phyloP scores from a whole-genome alignment of 2,888 invertebrate species.

The Macrophya alboannulata region DNA sequence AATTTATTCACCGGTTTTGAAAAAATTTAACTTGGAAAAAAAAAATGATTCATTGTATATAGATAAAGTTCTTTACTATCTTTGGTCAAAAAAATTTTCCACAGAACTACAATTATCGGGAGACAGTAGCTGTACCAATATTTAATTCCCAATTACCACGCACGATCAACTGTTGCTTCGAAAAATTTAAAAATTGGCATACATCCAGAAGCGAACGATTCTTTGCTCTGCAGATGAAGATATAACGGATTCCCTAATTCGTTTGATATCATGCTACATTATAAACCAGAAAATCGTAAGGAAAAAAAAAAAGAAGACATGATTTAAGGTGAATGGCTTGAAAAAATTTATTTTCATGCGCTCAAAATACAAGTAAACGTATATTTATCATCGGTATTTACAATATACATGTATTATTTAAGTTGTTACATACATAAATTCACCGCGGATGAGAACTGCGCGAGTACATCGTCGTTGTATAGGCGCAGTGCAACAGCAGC shows the following conservation, averaged over 20 bases:
- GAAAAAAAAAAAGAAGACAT: neutral
- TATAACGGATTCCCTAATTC: neutral
- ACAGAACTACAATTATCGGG: neutral
- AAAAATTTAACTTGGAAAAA: neutral
- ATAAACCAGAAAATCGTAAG: neutral
- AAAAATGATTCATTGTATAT: neutral
- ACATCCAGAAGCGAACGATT: neutral
- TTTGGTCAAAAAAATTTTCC: neutral
- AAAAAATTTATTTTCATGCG: neutral
- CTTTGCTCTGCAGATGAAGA: neutral
- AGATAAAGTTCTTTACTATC: neutral
- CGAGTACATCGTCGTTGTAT: constrained; percentile 71
- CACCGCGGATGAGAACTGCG: constrained; percentile 61
- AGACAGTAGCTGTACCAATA: neutral
- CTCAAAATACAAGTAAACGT: neutral
- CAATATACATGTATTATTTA: neutral
- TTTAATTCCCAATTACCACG: neutral
- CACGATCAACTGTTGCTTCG: constrained; percentile 6
- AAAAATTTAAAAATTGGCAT: constrained; percentile 5
- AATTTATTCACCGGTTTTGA: neutral
- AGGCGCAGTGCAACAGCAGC: constrained; percentile 75
- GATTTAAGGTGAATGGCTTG: neutral
- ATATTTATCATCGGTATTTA: neutral
- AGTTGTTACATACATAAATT: constrained; percentile 23
- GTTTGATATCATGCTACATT: neutral